Conservation (phyloP, 2,113 vertebrate genomes). For the Gopherus evgoodei region DNA sequence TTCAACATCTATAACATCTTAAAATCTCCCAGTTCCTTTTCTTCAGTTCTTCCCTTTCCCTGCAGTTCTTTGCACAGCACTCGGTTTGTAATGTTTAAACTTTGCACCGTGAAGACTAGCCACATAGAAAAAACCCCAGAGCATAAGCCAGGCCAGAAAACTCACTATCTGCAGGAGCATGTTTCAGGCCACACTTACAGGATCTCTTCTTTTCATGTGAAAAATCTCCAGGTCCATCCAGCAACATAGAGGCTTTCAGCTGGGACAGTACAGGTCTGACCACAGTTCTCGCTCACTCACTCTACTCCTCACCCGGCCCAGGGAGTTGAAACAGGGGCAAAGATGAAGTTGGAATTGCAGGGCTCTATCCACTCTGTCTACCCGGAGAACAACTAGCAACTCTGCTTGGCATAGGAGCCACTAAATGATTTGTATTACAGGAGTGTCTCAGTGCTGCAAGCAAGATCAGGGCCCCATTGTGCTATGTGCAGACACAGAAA, state of each 20-base stretch:
- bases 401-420: neutral
- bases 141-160: neutral
- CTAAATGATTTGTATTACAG: too few relatives aligned
- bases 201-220: neutral
- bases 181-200: neutral
- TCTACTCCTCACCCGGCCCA: neutral
- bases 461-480: neutral
- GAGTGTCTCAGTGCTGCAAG: too few relatives aligned
- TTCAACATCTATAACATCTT: constrained; percentile 5
- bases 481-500: neutral
- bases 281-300: neutral
- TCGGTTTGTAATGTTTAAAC: rapidly evolving
- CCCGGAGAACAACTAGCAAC: neutral
- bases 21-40: neutral
- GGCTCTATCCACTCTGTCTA: neutral
- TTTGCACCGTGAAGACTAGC: rapidly evolving
- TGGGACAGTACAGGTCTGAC: neutral
- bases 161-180: neutral
- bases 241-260: neutral
- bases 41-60: neutral
- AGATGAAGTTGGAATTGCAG: neutral
- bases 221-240: neutral
- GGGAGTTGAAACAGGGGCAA: neutral
- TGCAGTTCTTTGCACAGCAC: rapidly evolving
- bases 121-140: rapidly evolving